A percentile compares a stretch with the other conserved stretches of the same genome.
Conservation (phyloP, 2,113 vertebrate genomes). For the Zosterops borbonicus region DNA sequence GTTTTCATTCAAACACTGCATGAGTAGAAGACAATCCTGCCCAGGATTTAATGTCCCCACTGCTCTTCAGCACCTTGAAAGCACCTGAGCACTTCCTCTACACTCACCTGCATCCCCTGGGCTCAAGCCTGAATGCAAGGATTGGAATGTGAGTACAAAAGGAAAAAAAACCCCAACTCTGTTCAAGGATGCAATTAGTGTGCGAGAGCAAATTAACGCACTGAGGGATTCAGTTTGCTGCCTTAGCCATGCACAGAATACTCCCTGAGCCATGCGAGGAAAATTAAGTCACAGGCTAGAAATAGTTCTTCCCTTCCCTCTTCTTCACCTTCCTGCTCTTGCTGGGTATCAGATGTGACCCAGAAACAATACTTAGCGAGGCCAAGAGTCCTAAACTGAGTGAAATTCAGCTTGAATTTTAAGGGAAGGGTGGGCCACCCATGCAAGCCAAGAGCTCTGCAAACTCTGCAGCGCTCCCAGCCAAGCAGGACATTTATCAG, state of each 20-base stretch:
- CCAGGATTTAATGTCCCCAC: accelerated
- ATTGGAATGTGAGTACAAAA: neutral
- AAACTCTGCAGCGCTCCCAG: neutral
- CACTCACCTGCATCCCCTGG: neutral
- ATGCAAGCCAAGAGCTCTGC: neutral
- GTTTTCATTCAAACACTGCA: neutral
- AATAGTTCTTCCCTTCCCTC: neutral
- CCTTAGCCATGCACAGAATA: neutral
- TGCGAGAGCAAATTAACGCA: neutral
- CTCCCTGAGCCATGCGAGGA: neutral
- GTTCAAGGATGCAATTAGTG: neutral
- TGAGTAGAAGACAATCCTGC: neutral
- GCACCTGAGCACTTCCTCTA: neutral
- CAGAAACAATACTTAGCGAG: neutral
- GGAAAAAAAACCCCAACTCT: neutral
- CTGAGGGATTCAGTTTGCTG: neutral
- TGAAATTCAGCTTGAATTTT: neutral
- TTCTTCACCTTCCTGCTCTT: neutral
- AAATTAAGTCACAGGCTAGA: neutral
- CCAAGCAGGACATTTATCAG: neutral
- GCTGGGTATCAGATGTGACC: neutral
- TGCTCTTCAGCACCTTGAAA: neutral
- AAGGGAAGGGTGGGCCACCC: neutral
- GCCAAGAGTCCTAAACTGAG: neutral
- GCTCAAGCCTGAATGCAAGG: neutral